Evolutionary conservation across 2,888 invertebrate genomes (phyloP), one percentile per base, ranked within the genome.

Genomic region (Sinelater perroti): DNA sequence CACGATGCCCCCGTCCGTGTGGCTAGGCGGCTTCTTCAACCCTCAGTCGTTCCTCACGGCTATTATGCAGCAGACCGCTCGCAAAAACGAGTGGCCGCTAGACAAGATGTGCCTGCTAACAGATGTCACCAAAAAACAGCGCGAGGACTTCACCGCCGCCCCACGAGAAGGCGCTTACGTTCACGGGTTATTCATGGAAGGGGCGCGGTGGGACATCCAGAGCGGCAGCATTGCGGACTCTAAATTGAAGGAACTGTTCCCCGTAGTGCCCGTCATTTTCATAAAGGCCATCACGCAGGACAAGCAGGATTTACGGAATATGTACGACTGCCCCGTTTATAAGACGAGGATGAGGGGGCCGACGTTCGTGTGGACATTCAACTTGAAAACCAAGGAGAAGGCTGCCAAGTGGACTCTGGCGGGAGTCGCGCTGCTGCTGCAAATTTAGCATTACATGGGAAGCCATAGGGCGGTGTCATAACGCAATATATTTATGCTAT

Each of bases 41-140:
- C 97, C 97, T 0, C 97, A 97, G 78, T 95, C 95, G 6, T 95
- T 97, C 79, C 81, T 97, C 21, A 97, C 97, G 0, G 97, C 97
- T 24, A 95, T 97, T 72, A 96, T 97, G 95, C 97, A 97, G 79
- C 95, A 94, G 79, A 95, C 95, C 49, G 96, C 97, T 1, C 84
- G 96, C 38, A 95, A 91, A 79, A 95, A 96, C 76, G 96, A 96
- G 77, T 94, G 95, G 91, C 96, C 97, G 0, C 81, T 97, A 58
- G 96, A 97, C 80, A 92, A 94, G 76, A 96, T 97, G 95, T 94
- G 93, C 73, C 83, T 97, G 35, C 90, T 93, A 77, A 95, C 95
- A 71, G 97, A 97, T 74, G 96, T 97, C 21, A 95, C 95, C 3
- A 96, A 95, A 78, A 96, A 91, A 75, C 82, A 79, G 21, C 86